Conservation (phyloP, 2,888 invertebrate species). For the Nowickia ferox region DNA sequence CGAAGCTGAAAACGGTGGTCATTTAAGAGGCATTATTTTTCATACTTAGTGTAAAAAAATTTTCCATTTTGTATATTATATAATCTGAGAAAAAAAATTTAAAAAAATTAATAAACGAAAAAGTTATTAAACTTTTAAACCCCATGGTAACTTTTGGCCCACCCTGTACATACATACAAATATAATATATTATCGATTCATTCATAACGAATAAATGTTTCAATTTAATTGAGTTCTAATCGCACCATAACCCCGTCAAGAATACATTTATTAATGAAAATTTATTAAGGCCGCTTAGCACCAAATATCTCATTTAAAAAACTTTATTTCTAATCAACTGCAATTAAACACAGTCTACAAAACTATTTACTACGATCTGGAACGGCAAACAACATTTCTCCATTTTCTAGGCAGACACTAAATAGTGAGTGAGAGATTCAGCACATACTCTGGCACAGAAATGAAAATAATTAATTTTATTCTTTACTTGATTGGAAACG, state of each 20-base stretch:
- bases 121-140: too few relatives aligned
- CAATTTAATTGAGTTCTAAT: constrained; percentile 14
- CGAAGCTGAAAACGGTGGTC: too few relatives aligned
- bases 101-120: too few relatives aligned
- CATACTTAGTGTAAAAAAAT: too few relatives aligned
- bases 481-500: constrained; percentile 44
- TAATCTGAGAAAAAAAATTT: too few relatives aligned
- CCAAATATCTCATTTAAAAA: constrained; percentile 7
- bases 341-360: constrained; percentile 11
- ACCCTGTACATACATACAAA: too few relatives aligned
- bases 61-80: too few relatives aligned
- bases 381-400: neutral
- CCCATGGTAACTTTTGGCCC: too few relatives aligned
- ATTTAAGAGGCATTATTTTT: too few relatives aligned
- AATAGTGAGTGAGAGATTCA: neutral
- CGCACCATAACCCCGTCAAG: neutral
- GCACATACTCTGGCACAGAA: neutral
- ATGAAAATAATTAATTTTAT: constrained; percentile 12
- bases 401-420: neutral
- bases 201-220: neutral
- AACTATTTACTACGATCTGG: constrained; percentile 26
- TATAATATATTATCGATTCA: too few relatives aligned
- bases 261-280: constrained; percentile 43
- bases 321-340: neutral
- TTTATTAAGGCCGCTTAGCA: constrained; percentile 36